phyloP scores from a whole-genome alignment of 1,140 invertebrate genomes.

The Aphidius gifuensis region DNA sequence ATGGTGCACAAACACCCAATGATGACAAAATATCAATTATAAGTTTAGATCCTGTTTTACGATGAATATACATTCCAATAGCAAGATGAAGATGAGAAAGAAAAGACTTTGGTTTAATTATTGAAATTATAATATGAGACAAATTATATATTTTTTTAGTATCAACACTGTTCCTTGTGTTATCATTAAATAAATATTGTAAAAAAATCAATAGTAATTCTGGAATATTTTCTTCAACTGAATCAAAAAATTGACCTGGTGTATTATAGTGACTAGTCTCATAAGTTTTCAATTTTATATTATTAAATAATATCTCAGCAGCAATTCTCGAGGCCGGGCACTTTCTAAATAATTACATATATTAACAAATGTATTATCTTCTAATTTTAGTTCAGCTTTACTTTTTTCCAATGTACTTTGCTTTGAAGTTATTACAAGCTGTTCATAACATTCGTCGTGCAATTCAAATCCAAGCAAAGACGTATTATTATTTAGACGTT shows the following conservation, averaged over 20 bases:
- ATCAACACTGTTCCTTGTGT: not conserved
- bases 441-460: no score
- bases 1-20: constrained; percentile 8
- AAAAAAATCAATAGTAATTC: constrained; percentile 7
- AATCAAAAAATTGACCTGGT: constrained; percentile 9
- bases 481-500: no score
- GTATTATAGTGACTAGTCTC: constrained; percentile 5
- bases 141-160: not conserved
- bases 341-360: constrained; percentile 10
- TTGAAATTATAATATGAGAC: constrained; percentile 11
- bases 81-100: constrained; percentile 19
- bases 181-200: constrained; percentile 2
- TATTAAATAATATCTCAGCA: constrained; percentile 5
- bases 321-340: constrained; percentile 1
- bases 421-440: no score
- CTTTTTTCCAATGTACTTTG: no score
- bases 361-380: constrained; percentile 9
- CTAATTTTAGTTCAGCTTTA: no score
- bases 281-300: not conserved
- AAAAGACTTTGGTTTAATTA: constrained; percentile 10
- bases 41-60: constrained; percentile 16
- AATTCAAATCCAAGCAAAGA: no score
- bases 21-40: constrained; percentile 13
- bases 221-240: constrained; percentile 9
- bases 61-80: constrained; percentile 14